A percentile compares a stretch with the other conserved stretches of the same genome.
phyloP scores from a whole-genome alignment of 2,797 vertebrate species.

The Scleropages formosus region DNA sequence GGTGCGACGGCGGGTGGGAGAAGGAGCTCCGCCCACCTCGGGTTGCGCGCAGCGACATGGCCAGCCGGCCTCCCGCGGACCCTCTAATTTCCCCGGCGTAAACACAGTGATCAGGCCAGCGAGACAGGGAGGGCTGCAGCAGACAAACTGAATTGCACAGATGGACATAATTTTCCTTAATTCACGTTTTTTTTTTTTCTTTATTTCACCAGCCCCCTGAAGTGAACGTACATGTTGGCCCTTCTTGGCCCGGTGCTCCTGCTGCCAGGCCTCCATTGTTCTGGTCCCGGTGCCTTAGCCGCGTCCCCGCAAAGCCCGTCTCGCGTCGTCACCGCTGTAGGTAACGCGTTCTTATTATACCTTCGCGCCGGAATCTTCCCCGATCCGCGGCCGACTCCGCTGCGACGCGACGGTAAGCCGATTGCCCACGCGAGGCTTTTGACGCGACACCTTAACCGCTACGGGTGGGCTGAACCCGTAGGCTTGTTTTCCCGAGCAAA shows the following conservation, averaged over 20 bases:
- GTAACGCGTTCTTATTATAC: too few species aligned
- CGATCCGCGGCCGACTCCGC: too few species aligned
- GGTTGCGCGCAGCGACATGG: background rate
- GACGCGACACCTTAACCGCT: too few species aligned
- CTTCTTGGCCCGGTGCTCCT: conserved; percentile 3
- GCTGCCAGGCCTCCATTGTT: background rate
- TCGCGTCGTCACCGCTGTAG: too few species aligned
- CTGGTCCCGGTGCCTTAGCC: background rate
- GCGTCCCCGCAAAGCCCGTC: too few species aligned
- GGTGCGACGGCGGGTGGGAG: too few species aligned
- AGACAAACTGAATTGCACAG: conserved; percentile 21
- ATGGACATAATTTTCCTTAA: conserved; percentile 28
- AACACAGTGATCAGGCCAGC: conserved; percentile 22
- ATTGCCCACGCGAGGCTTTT: too few species aligned
- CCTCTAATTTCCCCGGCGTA: conserved; percentile 22
- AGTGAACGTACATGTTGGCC: conserved; percentile 1
- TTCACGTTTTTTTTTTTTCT: conserved; percentile 17
- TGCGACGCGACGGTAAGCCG: too few species aligned
- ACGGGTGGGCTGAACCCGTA: too few species aligned
- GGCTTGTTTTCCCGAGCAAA: too few species aligned
- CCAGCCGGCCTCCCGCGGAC: conserved; percentile 1
- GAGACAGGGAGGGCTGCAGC: conserved; percentile 12
- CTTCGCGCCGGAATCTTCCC: too few species aligned
- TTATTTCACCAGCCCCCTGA: background rate
- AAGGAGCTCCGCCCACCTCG: background rate